A percentile compares a stretch with the other conserved stretches of the same genome.
phyloP scores from a whole-genome alignment of 2,113 vertebrate genomes.

The Charadrius vociferus region DNA sequence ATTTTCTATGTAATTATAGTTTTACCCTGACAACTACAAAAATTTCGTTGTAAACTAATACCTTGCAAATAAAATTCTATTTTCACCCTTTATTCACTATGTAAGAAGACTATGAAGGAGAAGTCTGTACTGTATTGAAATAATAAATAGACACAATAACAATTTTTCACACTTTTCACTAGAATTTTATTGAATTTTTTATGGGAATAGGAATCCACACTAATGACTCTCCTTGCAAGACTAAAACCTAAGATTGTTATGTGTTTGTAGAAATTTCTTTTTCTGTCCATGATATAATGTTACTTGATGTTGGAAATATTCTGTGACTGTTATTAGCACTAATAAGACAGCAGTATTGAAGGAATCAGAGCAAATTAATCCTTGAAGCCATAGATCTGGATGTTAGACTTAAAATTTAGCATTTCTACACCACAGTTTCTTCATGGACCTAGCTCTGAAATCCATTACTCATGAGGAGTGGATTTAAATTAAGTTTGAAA shows the following conservation, averaged over 20 bases:
- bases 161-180: not conserved
- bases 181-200: not conserved
- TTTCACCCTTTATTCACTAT: constrained; percentile 10
- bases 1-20: constrained; percentile 17
- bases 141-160: not conserved
- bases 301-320: not conserved
- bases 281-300: not conserved
- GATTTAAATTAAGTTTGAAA: not conserved
- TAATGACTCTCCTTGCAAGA: not conserved
- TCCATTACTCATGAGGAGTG: not conserved
- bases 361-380: not conserved
- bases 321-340: not conserved
- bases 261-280: not conserved
- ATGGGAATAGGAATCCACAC: not conserved
- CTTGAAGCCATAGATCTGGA: not conserved
- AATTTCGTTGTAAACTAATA: not conserved
- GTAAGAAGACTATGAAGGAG: not conserved
- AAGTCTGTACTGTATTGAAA: not conserved
- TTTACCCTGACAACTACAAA: not conserved
- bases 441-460: not conserved
- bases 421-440: not conserved
- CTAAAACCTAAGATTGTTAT: not conserved
- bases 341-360: not conserved
- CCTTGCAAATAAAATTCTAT: constrained; percentile 1
- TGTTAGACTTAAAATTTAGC: not conserved